phyloP scores from a whole-genome alignment of 2,113 vertebrate genomes.

The Epinephelus lanceolatus region DNA sequence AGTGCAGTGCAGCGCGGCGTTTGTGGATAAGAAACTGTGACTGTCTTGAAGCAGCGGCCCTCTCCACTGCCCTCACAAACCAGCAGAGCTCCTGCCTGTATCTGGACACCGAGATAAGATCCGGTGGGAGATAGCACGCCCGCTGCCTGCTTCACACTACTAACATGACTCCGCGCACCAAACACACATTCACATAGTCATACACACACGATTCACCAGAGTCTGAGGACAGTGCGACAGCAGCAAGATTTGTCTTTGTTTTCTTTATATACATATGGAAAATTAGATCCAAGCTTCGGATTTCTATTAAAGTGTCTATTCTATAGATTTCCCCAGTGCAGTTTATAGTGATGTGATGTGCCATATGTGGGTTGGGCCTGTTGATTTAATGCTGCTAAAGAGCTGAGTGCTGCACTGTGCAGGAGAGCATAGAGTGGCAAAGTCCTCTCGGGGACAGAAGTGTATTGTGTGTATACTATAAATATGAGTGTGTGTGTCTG shows the following conservation, averaged over 20 bases:
- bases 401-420: slow-evolving; percentile 74
- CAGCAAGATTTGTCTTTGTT: slow-evolving; percentile 31
- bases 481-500: slow-evolving; percentile 46
- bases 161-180: slow-evolving; percentile 52
- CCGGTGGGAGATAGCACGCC: slow-evolving; percentile 57
- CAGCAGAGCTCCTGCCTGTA: slow-evolving; percentile 68
- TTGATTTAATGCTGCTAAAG: slow-evolving; percentile 76
- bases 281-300: slow-evolving; percentile 29
- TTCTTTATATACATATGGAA: not conserved
- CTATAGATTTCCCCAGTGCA: slow-evolving; percentile 65
- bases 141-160: slow-evolving; percentile 58
- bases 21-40: slow-evolving; percentile 66
- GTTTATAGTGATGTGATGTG: slow-evolving; percentile 67
- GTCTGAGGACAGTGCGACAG: slow-evolving; percentile 43
- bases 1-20: slow-evolving; percentile 48
- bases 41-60: slow-evolving; percentile 63
- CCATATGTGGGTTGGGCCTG: slow-evolving; percentile 59
- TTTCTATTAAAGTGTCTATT: slow-evolving; percentile 55
- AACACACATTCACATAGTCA: not conserved
- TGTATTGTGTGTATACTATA: slow-evolving; percentile 59
- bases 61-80: slow-evolving; percentile 66
- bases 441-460: slow-evolving; percentile 63
- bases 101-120: slow-evolving; percentile 82
- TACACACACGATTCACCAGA: slow-evolving; percentile 35
- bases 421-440: slow-evolving; percentile 66